Base-by-base conservation (phyloP, 2,888 invertebrate genomes). In the Orchestes rusci region DNA sequence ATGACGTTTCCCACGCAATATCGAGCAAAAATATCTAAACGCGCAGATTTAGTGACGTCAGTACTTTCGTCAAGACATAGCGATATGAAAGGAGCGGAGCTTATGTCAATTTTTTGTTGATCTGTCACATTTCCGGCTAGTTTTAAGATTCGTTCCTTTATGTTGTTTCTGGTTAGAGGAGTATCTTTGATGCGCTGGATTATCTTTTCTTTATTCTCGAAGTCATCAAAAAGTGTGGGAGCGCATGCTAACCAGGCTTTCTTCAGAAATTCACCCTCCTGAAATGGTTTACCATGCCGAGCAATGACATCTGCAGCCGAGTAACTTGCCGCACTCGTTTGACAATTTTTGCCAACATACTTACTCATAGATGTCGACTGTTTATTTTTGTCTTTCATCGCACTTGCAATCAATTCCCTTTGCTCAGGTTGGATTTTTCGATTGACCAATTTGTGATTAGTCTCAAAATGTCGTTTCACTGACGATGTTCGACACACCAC, bases 401-500 rank as follows among this genome's bases (percentile, higher is more conserved):
- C 44, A 34, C 42, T 35, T 39, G 43, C 45, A 55, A 55, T 53
- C 20, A 48, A 53, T 55, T 53, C 49, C 29, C 53, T 53, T 53
- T 45, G 49, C 44, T 55, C 49, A 37, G 39, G 12, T 34, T 51
- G 38, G 31, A 44, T 52, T 51, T 53, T 52, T 43, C 45, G 43
- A 49, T 31, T 10, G 39, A 31, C 7, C 5, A 16, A 53, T 51
- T 49, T 44, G 33, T 49, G 48, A 48, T 53, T 53, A 52, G 50
- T 55, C 47, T 51, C 48, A 54, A 43, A 54, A 55, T 54, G 54
- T 40, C 51, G 33, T 50, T 51, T 45, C 16, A 54, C 50, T 39
- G 50, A 52, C 43, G 43, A 53, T 43, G 53, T 54, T 53, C 52
- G 51, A 45, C 48, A 50, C 53, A 52, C 51, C 41, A 52, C 54